phyloP scores from a whole-genome alignment of 2,797 vertebrate species.

The Siniperca obscura region DNA sequence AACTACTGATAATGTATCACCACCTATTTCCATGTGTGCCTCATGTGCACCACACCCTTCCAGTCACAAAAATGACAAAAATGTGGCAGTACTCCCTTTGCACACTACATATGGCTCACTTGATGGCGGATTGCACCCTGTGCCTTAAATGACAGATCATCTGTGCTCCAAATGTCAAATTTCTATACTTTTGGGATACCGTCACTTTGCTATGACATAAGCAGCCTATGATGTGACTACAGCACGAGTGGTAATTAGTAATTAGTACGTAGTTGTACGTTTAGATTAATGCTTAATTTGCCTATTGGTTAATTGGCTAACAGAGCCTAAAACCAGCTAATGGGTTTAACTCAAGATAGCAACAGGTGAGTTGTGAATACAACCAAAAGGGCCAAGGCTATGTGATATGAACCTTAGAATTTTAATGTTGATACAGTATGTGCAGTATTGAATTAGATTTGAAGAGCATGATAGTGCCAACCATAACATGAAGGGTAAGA shows the following conservation, averaged over 20 bases:
- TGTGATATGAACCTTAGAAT: neutral
- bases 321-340: neutral
- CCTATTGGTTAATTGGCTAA: too few species aligned
- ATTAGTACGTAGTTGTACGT: neutral
- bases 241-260: neutral
- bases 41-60: neutral
- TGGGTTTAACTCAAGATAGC: neutral
- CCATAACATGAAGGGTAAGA: neutral
- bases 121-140: neutral
- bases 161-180: slow-evolving; percentile 7
- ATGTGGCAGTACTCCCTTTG: neutral
- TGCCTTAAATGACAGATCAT: neutral
- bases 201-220: neutral
- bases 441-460: slow-evolving; percentile 2
- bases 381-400: neutral
- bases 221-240: neutral
- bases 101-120: neutral
- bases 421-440: neutral
- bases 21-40: neutral
- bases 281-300: neutral
- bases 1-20: neutral
- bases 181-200: slow-evolving; percentile 5
- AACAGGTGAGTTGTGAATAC: neutral
- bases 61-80: slow-evolving; percentile 2
- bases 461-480: neutral